Conservation (phyloP, 2,113 vertebrate species). For the Narcine bancroftii region DNA sequence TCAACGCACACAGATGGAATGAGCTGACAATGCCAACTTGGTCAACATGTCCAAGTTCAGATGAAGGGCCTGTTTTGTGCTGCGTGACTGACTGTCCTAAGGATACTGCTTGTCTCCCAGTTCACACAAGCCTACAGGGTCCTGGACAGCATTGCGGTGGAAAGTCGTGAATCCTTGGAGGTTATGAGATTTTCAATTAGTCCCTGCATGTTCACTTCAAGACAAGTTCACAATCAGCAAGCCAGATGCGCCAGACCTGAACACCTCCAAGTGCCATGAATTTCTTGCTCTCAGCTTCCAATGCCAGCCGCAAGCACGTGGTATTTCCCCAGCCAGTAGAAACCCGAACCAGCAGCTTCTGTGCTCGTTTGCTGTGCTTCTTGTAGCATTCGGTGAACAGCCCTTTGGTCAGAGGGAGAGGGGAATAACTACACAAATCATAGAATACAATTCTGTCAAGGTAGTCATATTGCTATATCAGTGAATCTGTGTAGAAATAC, state of each 20-base stretch:
- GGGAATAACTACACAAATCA: background rate
- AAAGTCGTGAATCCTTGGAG: too few species aligned
- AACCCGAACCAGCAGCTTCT: slow-evolving; percentile 70
- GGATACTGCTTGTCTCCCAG: too few species aligned
- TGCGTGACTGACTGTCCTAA: too few species aligned
- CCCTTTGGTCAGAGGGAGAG: slow-evolving; percentile 44
- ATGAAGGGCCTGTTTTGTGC: too few species aligned
- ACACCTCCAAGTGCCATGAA: slow-evolving; percentile 84
- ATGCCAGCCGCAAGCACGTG: slow-evolving; percentile 75
- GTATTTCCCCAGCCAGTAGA: slow-evolving; percentile 80
- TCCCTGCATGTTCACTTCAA: background rate
- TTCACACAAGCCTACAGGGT: too few species aligned
- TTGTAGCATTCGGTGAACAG: slow-evolving; percentile 81
- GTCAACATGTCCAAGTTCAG: too few species aligned
- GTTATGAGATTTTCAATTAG: background rate
- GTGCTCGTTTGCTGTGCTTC: slow-evolving; percentile 66
- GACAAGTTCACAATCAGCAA: background rate
- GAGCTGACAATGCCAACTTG: too few species aligned
- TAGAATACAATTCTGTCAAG: background rate
- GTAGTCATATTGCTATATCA: too few species aligned
- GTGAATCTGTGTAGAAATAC: too few species aligned
- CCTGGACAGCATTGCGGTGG: too few species aligned
- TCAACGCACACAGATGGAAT: too few species aligned
- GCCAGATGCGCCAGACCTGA: slow-evolving; percentile 61
- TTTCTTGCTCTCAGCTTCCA: slow-evolving; percentile 79